Percentiles rank a stretch among this genome's conserved stretches.
Evolutionary conservation across 2,113 vertebrate genomes (phyloP).

Genomic region (Coturnix japonica): DNA sequence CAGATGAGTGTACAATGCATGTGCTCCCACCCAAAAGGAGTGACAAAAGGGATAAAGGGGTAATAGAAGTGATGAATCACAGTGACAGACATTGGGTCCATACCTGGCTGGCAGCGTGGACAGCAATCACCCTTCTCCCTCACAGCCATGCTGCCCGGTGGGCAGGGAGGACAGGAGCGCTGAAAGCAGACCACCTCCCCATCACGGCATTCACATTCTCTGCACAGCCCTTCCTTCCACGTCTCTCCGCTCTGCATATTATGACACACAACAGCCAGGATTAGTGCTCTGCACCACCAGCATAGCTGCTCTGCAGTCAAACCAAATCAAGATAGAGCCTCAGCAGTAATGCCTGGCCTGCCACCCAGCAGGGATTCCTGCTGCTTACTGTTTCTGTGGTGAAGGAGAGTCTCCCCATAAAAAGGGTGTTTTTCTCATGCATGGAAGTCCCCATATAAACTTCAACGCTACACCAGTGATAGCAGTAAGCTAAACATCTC

Average conservation of each 20-base stretch:
- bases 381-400: too few relatives aligned
- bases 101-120: slow-evolving; percentile 86
- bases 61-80: fast-evolving
- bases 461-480: neutral
- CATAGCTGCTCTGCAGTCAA: neutral
- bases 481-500: neutral
- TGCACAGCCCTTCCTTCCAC: slow-evolving; percentile 83
- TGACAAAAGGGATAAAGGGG: fast-evolving
- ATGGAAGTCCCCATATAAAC: fast-evolving
- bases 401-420: fast-evolving
- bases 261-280: fast-evolving
- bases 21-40: fast-evolving
- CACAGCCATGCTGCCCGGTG: slow-evolving; percentile 75
- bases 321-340: neutral
- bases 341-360: neutral
- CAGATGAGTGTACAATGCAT: fast-evolving
- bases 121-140: slow-evolving; percentile 81
- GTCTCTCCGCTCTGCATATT: slow-evolving; percentile 74
- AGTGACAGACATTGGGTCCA: fast-evolving
- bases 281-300: neutral
- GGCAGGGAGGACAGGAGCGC: slow-evolving; percentile 86
- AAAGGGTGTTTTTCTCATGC: fast-evolving
- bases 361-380: neutral
- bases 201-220: slow-evolving; percentile 83
- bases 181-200: slow-evolving; percentile 84